Percentiles rank a stretch among this genome's conserved stretches.
phyloP scores from a whole-genome alignment of 2,888 invertebrate species.

The Lithophane leautieri region DNA sequence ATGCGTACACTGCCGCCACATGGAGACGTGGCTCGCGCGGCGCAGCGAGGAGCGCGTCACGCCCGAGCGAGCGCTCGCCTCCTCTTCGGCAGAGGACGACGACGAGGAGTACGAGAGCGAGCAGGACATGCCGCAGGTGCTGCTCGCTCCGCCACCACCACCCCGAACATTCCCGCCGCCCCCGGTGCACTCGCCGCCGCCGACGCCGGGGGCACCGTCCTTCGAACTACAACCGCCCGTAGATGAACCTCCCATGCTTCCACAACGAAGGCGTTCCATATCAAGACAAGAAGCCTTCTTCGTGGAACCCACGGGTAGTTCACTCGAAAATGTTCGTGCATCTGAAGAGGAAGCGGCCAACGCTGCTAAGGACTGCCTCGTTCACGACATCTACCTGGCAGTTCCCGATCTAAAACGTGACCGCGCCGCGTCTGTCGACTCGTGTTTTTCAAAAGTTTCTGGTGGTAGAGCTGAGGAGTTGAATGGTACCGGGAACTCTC shows the following conservation, averaged over 20 bases:
- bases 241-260: slow-evolving; percentile 84
- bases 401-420: slow-evolving; percentile 96
- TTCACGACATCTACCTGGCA: slow-evolving; percentile 94
- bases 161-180: slow-evolving; percentile 80
- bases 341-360: slow-evolving; percentile 83
- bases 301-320: slow-evolving; percentile 93
- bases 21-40: slow-evolving; percentile 93
- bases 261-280: slow-evolving; percentile 93
- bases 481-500: slow-evolving; percentile 90
- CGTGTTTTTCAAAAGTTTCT: slow-evolving; percentile 95
- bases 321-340: slow-evolving; percentile 92
- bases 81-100: slow-evolving; percentile 86
- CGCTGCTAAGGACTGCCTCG: slow-evolving; percentile 84
- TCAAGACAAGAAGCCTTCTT: slow-evolving; percentile 96
- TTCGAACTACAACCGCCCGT: slow-evolving; percentile 90
- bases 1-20: slow-evolving; percentile 94
- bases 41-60: slow-evolving; percentile 84
- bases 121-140: slow-evolving; percentile 89
- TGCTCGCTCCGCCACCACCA: slow-evolving; percentile 91
- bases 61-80: slow-evolving; percentile 81
- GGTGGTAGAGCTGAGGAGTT: slow-evolving; percentile 93
- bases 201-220: slow-evolving; percentile 89
- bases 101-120: slow-evolving; percentile 90
- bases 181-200: slow-evolving; percentile 86
- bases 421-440: slow-evolving; percentile 96